Evolutionary conservation across 2,888 invertebrate genomes (phyloP).

Genomic region (Pammene aurita): DNA sequence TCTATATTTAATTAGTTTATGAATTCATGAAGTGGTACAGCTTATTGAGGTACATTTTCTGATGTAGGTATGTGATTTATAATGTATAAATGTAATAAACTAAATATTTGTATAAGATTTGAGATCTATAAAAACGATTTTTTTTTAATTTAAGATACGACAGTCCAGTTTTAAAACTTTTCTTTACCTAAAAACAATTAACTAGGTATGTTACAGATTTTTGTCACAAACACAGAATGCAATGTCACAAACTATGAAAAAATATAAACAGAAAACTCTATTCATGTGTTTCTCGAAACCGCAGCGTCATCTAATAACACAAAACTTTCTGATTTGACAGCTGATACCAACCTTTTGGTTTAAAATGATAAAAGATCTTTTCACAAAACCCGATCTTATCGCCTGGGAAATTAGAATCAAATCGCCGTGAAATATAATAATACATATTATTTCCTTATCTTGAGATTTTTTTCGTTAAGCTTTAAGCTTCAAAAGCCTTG

Average conservation of each 20-base stretch:
- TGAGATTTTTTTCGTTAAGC: conserved; percentile 21
- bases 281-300: conserved; percentile 4
- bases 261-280: not conserved
- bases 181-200: not conserved
- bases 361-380: conserved; percentile 8
- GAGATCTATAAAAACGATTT: too few relatives aligned
- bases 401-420: conserved; percentile 21
- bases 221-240: not conserved
- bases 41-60: too few relatives aligned
- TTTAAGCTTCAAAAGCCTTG: conserved; percentile 27
- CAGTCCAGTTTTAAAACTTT: too few relatives aligned
- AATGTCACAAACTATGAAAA: not conserved
- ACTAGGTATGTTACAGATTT: not conserved
- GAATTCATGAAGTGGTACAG: not conserved
- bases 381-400: conserved; percentile 7
- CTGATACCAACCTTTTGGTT: conserved; percentile 17
- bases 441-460: conserved; percentile 24
- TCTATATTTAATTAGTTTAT: conserved; percentile 14
- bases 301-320: conserved; percentile 31
- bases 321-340: conserved; percentile 29
- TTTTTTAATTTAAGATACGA: too few relatives aligned
- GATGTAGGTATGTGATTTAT: too few relatives aligned
- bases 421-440: conserved; percentile 16
- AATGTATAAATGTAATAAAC: too few relatives aligned
- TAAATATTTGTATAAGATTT: too few relatives aligned